Conservation (phyloP, 2,888 invertebrate genomes). For the Eupithecia dodoneata region DNA sequence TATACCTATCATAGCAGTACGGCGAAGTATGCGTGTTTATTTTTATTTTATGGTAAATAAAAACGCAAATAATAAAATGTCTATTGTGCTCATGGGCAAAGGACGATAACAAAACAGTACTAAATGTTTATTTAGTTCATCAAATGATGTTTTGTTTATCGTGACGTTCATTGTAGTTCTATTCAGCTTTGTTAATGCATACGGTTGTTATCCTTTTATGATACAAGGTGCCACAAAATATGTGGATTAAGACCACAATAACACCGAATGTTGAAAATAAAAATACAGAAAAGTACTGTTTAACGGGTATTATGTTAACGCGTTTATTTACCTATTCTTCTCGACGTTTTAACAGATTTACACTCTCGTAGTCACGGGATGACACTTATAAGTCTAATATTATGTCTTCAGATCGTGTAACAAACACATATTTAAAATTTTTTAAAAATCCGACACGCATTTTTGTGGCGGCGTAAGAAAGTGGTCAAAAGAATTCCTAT, state of each 20-base stretch:
- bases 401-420: too few species aligned
- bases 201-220: background rate
- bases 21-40: background rate
- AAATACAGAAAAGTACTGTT: background rate
- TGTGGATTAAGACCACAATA: background rate
- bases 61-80: background rate
- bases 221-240: background rate
- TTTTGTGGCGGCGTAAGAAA: too few species aligned
- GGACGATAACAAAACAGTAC: background rate
- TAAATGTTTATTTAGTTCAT: conserved; percentile 4
- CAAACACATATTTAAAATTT: too few species aligned
- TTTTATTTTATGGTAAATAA: background rate
- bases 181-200: background rate
- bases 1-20: too few species aligned
- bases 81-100: background rate
- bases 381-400: too few species aligned
- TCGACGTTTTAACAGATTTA: too few species aligned
- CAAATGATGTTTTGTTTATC: conserved; percentile 1
- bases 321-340: too few species aligned
- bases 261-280: background rate
- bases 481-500: too few species aligned
- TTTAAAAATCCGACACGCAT: too few species aligned
- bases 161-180: background rate
- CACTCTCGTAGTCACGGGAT: too few species aligned
- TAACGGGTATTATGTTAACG: too few species aligned